These are phyloP conservation scores for Drosophila oshimai DNA, from an alignment of 1,140 invertebrate species.

Conservation along the genomic window DNA sequence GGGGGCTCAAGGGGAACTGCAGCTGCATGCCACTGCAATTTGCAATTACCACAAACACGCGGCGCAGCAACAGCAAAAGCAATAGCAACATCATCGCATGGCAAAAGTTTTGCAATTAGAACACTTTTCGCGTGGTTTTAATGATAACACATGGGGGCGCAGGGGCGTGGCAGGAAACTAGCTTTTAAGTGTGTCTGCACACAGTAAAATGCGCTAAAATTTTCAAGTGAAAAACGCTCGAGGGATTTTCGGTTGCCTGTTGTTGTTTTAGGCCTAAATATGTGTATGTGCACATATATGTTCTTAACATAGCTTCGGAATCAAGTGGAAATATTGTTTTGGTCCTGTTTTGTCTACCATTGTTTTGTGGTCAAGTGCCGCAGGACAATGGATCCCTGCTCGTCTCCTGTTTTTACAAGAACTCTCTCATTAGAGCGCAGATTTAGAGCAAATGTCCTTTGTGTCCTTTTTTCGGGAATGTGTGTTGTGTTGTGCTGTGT, in stretches of 20 bases:
- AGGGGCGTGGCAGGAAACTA: constrained; percentile 69
- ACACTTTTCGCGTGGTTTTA: constrained; percentile 75
- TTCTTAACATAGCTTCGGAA: constrained; percentile 46
- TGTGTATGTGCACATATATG: too few species aligned
- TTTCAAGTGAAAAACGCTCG: constrained; percentile 54
- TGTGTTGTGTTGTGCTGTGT: neutral
- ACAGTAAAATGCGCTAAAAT: constrained; percentile 16
- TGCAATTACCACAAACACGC: constrained; percentile 77
- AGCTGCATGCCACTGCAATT: constrained; percentile 74
- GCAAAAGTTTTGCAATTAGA: constrained; percentile 77
- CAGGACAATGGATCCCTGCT: constrained; percentile 16
- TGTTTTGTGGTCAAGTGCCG: constrained; percentile 48
- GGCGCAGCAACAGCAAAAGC: constrained; percentile 25
- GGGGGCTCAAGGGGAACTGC: neutral
- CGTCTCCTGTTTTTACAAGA: constrained; percentile 9
- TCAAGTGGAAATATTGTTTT: constrained; percentile 52
- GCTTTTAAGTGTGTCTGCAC: constrained; percentile 74
- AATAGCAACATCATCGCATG: constrained; percentile 35
- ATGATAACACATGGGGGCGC: constrained; percentile 55
- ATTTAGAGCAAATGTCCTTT: constrained; percentile 60
- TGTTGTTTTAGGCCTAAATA: constrained; percentile 50
- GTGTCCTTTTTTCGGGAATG: neutral
- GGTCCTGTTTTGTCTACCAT: constrained; percentile 5
- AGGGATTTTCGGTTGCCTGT: constrained; percentile 1
- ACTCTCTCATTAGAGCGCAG: constrained; percentile 49